Evolutionary conservation across 1,140 invertebrate species (phyloP).

Genomic region (Neotoxoptera formosana): DNA sequence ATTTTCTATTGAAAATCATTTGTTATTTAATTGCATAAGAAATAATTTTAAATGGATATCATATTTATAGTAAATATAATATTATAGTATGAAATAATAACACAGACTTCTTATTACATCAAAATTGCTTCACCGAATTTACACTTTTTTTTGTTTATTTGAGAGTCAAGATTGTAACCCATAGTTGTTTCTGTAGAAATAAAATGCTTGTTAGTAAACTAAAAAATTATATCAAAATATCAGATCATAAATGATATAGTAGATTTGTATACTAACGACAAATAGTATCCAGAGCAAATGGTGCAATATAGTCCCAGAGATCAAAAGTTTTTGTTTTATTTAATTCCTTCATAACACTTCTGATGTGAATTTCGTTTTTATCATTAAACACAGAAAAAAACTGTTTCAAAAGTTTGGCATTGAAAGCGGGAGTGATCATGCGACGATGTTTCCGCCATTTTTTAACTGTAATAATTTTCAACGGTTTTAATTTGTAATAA

Average conservation of each 20-base stretch:
- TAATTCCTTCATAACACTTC: slow-evolving; percentile 60
- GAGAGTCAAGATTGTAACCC: slow-evolving; percentile 79
- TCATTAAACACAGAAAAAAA: slow-evolving; percentile 79
- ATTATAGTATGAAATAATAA: no score
- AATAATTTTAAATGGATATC: no score
- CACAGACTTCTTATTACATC: no score
- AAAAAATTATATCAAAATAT: not conserved
- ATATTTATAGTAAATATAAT: no score
- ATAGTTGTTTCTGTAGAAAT: slow-evolving; percentile 80
- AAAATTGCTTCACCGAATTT: slow-evolving; percentile 59
- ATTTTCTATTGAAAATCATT: no score
- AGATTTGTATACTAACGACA: slow-evolving; percentile 71
- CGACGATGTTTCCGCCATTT: no score
- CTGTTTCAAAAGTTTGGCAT: not conserved
- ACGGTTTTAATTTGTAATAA: no score
- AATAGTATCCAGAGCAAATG: slow-evolving; percentile 81
- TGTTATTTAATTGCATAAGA: no score
- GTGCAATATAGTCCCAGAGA: slow-evolving; percentile 67
- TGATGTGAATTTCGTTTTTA: slow-evolving; percentile 71
- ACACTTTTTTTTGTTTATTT: slow-evolving; percentile 68
- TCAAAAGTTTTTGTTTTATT: slow-evolving; percentile 59
- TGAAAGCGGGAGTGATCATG: no score
- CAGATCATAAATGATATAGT: no score
- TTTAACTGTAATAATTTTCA: no score
- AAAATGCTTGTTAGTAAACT: not conserved